Base-by-base conservation (phyloP, 1,140 invertebrate species). In the Mercenaria mercenaria region DNA sequence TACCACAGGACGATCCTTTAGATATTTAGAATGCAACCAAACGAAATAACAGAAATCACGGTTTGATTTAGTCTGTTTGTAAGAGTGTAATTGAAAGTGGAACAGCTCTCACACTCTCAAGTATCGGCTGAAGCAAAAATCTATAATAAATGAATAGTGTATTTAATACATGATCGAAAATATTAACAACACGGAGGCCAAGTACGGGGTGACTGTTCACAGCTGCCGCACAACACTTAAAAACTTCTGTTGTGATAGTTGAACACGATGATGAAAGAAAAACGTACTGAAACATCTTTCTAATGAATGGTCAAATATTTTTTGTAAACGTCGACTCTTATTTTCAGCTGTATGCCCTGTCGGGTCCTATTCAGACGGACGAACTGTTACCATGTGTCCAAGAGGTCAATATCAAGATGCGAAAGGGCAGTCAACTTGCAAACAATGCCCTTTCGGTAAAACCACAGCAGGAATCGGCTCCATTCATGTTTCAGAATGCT, bases 351-450 rank as follows among this genome's bases (percentile, higher is more conserved):
- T 26, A 10, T 50, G 82, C 32, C 82, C 82, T 3, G 64, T 52
- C 1, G 82, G 82, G 18, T 47, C 82, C 0, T 85, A 72, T 43
- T 85, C 82, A 10, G 82, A 85, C 29, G 82, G 82, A 20, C 1
- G 6, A 34, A 50, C 29, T 0, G 64, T 74, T 15, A 85, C 61
- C 6, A 72, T 85, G 67, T 85, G 82, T 72, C 82, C 82, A 18
- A 72, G 18, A n/a, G 82, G 82, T 13, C 61, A 72, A 56, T 85
- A 85, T 26, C 82, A 85, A 29, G 82, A 85, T 37, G 26, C n/a
- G 43, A 85, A 61, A 50, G 64, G 41, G 47, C 82, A 85, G 39
- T 72, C 82, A 1, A n/a, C 26, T 32, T 85, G 82, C 41, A 85
- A 72, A 47, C 11, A n/a, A 10, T 85, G 82, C 72, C 82, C 82